Conservation (phyloP, 2,888 invertebrate species). For the Hyposoter didymator region DNA sequence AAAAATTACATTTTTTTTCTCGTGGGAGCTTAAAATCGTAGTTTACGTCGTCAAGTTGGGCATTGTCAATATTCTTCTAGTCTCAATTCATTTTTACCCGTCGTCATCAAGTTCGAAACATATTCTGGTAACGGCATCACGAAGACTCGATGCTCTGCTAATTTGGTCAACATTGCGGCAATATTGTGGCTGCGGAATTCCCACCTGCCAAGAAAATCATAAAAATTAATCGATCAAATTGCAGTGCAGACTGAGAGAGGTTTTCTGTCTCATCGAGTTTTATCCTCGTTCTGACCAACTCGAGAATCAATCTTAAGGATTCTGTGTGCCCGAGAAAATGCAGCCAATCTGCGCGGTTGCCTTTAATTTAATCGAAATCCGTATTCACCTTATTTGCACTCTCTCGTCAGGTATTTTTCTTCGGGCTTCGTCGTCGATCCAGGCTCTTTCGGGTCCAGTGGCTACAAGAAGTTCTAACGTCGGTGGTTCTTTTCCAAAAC, state of each 20-base stretch:
- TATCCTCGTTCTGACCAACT: neutral
- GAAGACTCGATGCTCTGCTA: constrained; percentile 74
- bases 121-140: constrained; percentile 77
- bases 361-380: neutral
- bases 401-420: constrained; percentile 66
- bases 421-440: constrained; percentile 68
- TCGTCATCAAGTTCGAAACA: constrained; percentile 74
- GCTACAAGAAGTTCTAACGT: constrained; percentile 74
- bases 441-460: constrained; percentile 67
- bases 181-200: constrained; percentile 78
- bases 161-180: constrained; percentile 71
- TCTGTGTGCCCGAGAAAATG: neutral
- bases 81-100: constrained; percentile 76
- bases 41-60: neutral
- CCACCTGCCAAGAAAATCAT: constrained; percentile 72
- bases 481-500: constrained; percentile 76
- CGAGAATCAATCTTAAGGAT: neutral
- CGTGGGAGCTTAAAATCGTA: neutral
- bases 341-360: neutral
- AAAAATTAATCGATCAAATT: neutral
- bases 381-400: constrained; percentile 72
- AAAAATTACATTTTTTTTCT: neutral
- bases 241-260: neutral
- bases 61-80: constrained; percentile 57
- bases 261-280: neutral